Percentiles rank a stretch among this genome's conserved stretches.
Evolutionary conservation across 1,140 invertebrate genomes (phyloP).

Genomic region (Kradibia gibbosae): DNA sequence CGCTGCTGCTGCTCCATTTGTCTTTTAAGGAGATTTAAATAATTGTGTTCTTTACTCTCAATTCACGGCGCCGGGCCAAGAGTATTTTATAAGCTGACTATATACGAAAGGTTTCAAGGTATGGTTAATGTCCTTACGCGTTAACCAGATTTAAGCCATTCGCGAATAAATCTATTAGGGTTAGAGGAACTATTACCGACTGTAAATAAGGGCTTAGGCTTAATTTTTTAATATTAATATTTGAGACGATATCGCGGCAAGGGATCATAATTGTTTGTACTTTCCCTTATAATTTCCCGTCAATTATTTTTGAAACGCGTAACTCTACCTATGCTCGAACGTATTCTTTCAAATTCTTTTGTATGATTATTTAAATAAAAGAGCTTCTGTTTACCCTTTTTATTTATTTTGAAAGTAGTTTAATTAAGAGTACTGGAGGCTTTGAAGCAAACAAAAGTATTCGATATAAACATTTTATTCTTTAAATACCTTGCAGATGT

Average conservation of each 20-base stretch:
- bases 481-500: conserved; percentile 62
- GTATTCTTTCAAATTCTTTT: not conserved
- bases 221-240: not conserved
- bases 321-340: not conserved
- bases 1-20: not conserved
- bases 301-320: not conserved
- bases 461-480: not conserved
- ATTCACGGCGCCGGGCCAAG: not conserved
- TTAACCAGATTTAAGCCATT: not conserved
- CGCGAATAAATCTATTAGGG: conserved; percentile 15
- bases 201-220: conserved; percentile 32
- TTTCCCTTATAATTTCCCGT: not conserved
- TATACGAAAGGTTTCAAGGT: conserved; percentile 20
- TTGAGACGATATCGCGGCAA: not conserved
- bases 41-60: not conserved
- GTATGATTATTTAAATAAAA: too few species aligned
- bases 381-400: too few species aligned
- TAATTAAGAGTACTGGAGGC: too few species aligned
- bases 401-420: too few species aligned
- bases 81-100: not conserved
- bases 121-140: not conserved
- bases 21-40: not conserved
- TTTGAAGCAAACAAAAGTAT: not conserved
- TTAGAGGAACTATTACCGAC: conserved; percentile 11
- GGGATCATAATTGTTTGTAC: not conserved